Base-by-base conservation (phyloP, 2,888 invertebrate species). In the Dinocampus coccinellae region DNA sequence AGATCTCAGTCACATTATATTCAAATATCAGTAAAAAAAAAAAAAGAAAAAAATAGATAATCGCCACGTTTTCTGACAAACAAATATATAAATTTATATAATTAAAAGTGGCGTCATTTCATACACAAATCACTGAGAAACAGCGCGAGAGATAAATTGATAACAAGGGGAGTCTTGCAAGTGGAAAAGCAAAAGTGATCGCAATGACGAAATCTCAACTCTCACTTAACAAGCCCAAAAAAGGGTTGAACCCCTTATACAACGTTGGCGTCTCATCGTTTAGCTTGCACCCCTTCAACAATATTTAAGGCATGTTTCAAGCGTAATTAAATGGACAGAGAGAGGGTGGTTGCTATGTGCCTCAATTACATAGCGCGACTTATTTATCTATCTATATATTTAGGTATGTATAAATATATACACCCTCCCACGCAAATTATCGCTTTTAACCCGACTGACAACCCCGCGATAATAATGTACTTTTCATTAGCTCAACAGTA, bases 221-320 rank as follows among this genome's bases (percentile, higher is more conserved):
- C 47, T 47, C 81, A 77, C 80, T 83, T 82, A 80, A 82, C 80
- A 78, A 78, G 78, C 74, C 76, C 75, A 79, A 80, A 58, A 20
- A 26, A 34, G 83, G 83, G 83, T 81, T 82, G 77, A 84, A 84
- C 83, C 84, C 84, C 82, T 83, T 75, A 77, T 73, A 66, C 74
- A 78, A 80, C 78, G 71, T 75, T 63, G 70, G 63, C 58, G 53
- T 73, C 65, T 75, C 72, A 73, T 73, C 63, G 66, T 60, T 53
- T 16, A 52, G 36, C 69, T 65, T 69, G 69, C 77, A 82, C 82
- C 85, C 85, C 84, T 85, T 80, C 81, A 81, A 85, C 85, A 83
- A 85, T 84, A 85, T 86, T 85, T 85, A 84, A 85, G 85, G 84
- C 83, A 86, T 85, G 85, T 85, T 86, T 86, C 84, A 85, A 83